Evolutionary conservation across 2,113 vertebrate genomes (phyloP).

Genomic region (Dicentrarchus labrax): DNA sequence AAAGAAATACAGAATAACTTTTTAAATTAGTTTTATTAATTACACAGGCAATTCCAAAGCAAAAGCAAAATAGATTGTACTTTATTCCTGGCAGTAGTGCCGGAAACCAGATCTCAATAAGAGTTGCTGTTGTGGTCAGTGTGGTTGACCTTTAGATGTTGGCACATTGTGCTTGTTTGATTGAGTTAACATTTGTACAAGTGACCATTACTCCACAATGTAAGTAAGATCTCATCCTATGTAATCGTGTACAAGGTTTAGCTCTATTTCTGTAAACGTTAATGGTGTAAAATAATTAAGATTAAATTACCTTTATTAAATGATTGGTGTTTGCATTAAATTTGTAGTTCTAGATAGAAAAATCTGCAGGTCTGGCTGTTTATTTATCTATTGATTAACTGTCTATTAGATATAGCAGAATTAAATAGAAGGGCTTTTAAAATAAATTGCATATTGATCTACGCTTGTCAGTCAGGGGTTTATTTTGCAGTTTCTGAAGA

Average conservation of each 20-base stretch:
- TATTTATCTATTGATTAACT: not conserved
- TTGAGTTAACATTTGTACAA: not conserved
- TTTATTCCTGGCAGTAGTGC: constrained; percentile 2
- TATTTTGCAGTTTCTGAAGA: no score
- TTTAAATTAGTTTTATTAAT: no score
- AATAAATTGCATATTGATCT: no score
- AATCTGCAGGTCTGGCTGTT: not conserved
- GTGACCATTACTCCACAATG: not conserved
- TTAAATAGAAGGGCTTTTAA: not conserved
- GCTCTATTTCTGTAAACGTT: not conserved
- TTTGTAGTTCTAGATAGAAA: no score
- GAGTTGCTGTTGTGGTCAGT: not conserved
- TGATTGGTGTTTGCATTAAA: no score
- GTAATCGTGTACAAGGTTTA: not conserved
- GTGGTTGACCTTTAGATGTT: not conserved
- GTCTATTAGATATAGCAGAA: not conserved
- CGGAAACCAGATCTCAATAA: not conserved
- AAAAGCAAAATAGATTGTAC: not conserved
- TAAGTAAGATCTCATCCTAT: not conserved
- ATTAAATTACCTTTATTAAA: not conserved
- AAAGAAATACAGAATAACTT: no score
- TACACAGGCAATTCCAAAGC: not conserved
- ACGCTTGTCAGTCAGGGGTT: no score
- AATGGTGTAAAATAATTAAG: not conserved
- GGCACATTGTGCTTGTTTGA: constrained; percentile 1